Evolutionary conservation across 2,797 vertebrate genomes (phyloP).

Genomic region (Scolopax rusticola): DNA sequence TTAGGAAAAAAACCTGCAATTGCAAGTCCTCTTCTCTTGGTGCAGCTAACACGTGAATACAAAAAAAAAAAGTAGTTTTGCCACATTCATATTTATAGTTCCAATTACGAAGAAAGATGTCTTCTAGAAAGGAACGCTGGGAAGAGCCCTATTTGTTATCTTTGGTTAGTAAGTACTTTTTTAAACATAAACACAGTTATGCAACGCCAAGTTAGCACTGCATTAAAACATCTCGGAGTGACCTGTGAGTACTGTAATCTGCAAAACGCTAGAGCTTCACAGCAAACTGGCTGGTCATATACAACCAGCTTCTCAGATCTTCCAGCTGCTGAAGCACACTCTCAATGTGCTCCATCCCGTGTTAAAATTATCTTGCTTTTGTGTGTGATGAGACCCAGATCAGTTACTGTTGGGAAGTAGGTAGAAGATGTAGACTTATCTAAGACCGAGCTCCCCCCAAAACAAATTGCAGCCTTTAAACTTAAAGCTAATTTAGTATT

Average conservation of each 20-base stretch:
- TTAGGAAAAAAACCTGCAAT: not conserved
- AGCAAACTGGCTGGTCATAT: not conserved
- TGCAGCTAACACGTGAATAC: not conserved
- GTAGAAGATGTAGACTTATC: not conserved
- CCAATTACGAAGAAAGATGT: conserved; percentile 48
- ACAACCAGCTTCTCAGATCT: not conserved
- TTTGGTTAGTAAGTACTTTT: conserved; percentile 39
- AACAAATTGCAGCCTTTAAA: not conserved
- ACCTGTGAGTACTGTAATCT: not conserved
- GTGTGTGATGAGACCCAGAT: not conserved
- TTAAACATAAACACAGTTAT: conserved; percentile 19
- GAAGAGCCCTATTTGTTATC: conserved; percentile 16
- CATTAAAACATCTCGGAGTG: not conserved
- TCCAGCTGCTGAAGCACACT: not conserved
- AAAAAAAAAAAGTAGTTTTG: not conserved
- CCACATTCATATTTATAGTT: conserved; percentile 46
- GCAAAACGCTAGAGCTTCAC: not conserved
- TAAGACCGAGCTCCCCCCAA: not conserved
- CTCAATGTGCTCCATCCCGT: not conserved
- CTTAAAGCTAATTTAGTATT: not conserved
- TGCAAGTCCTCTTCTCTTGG: not conserved
- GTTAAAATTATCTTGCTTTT: not conserved
- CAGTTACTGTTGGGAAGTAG: not conserved
- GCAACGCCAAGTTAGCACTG: not conserved
- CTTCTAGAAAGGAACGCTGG: conserved; percentile 10